These are phyloP conservation scores for Antheraea yamamai DNA, from an alignment of 2,888 invertebrate species.

Conservation along the genomic window DNA sequence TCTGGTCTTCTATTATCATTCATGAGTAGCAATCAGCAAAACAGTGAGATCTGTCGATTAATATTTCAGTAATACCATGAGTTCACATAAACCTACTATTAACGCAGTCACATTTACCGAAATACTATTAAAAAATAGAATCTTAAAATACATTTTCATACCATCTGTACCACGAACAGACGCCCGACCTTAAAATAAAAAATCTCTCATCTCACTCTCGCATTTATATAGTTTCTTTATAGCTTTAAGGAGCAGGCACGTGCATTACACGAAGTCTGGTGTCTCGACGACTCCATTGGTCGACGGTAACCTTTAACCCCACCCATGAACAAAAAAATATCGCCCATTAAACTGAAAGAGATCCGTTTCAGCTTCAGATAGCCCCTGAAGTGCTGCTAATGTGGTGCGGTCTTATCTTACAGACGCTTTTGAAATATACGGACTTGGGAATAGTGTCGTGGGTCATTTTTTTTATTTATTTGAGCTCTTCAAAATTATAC, in stretches of 20 bases:
- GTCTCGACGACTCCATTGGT: conserved; percentile 64
- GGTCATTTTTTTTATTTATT: background rate
- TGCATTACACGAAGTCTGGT: conserved; percentile 34
- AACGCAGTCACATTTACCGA: too few species aligned
- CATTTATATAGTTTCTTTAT: conserved; percentile 54
- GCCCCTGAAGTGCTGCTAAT: conserved; percentile 54
- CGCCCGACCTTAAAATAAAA: conserved; percentile 64
- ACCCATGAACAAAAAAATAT: conserved; percentile 76
- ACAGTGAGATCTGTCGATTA: too few species aligned
- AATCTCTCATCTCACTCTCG: conserved; percentile 59
- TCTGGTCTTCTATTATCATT: too few species aligned
- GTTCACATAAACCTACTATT: too few species aligned
- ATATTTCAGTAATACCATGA: too few species aligned
- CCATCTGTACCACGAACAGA: conserved; percentile 44
- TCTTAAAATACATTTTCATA: conserved; percentile 31
- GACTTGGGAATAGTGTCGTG: conserved; percentile 3
- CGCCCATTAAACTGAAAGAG: conserved; percentile 74
- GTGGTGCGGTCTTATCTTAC: conserved; percentile 62
- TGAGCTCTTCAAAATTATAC: background rate
- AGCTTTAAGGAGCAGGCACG: conserved; percentile 48
- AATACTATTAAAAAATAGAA: background rate
- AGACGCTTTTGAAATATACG: conserved; percentile 20
- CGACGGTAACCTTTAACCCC: conserved; percentile 75
- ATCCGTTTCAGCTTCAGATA: conserved; percentile 71
- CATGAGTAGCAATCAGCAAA: too few species aligned